Conservation (phyloP, 1,140 invertebrate species). For the Rhagoletis pomonella region DNA sequence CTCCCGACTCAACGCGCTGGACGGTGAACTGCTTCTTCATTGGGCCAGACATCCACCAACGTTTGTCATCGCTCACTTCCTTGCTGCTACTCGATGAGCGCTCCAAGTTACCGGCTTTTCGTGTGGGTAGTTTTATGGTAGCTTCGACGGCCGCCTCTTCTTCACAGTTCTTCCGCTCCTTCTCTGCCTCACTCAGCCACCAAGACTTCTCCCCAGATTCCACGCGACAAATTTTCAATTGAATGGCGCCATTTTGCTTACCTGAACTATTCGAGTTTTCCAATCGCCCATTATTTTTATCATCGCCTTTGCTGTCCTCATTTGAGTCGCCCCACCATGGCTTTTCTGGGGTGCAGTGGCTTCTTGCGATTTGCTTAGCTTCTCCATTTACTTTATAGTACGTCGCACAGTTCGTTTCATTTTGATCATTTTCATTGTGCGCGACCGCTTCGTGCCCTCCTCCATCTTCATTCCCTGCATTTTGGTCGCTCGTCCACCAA, state of each 20-base stretch:
- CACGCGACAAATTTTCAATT: conserved; percentile 70
- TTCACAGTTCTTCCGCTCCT: conserved; percentile 54
- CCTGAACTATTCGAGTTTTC: background rate
- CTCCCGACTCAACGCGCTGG: conserved; percentile 79
- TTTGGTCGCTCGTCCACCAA: conserved; percentile 56
- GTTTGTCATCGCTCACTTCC: conserved; percentile 76
- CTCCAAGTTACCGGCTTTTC: conserved; percentile 52
- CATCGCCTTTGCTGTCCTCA: conserved; percentile 8
- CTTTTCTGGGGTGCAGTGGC: conserved; percentile 66
- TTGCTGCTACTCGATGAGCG: conserved; percentile 72
- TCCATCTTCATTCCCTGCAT: conserved; percentile 1
- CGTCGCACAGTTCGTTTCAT: conserved; percentile 53
- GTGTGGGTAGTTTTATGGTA: conserved; percentile 61
- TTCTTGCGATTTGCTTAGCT: conserved; percentile 61
- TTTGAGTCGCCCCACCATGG: conserved; percentile 57
- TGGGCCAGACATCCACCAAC: conserved; percentile 78
- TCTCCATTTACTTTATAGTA: conserved; percentile 49
- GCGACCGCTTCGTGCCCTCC: background rate
- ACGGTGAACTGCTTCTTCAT: conserved; percentile 62
- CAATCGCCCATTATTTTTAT: background rate
- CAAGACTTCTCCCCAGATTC: conserved; percentile 80
- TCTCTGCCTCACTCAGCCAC: conserved; percentile 65
- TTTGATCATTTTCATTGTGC: conserved; percentile 57
- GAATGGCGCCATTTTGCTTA: conserved; percentile 55
- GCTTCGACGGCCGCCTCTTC: conserved; percentile 62